Evolutionary conservation across 2,888 invertebrate species (phyloP).

Genomic region (Synanthedon formicaeformis): DNA sequence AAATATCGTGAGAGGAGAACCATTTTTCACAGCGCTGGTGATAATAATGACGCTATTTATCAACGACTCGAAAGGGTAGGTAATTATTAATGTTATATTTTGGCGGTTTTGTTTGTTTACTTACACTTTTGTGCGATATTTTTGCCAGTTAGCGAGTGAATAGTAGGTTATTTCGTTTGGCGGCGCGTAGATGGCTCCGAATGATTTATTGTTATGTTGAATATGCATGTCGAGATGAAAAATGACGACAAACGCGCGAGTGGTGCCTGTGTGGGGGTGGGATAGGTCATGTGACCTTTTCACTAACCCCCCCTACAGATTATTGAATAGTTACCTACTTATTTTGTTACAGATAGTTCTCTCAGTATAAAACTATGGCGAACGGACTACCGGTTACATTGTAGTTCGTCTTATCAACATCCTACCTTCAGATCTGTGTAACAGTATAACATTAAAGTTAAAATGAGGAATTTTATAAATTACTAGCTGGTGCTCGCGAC

Average conservation of each 20-base stretch:
- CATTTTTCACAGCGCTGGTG: conserved; percentile 59
- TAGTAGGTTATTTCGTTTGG: conserved; percentile 55
- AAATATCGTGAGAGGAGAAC: conserved; percentile 52
- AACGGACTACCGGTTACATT: no score
- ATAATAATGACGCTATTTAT: conserved; percentile 68
- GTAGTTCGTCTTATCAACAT: no score
- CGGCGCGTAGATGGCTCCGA: conserved; percentile 42
- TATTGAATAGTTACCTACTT: no score
- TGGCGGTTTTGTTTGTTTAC: conserved; percentile 55
- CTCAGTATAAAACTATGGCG: no score
- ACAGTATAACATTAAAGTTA: no score
- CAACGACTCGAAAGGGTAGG: conserved; percentile 60
- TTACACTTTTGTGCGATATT: conserved; percentile 47
- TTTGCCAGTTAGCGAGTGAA: conserved; percentile 42
- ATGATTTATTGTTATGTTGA: conserved; percentile 67
- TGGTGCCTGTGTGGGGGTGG: conserved; percentile 35
- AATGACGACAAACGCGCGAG: conserved; percentile 54
- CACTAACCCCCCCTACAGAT: not conserved
- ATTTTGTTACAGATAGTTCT: no score
- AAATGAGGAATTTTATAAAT: no score
- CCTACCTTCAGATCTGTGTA: no score
- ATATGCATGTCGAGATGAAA: conserved; percentile 69
- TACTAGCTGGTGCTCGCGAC: no score
- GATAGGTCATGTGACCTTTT: conserved; percentile 12
- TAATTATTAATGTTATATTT: conserved; percentile 66